Evolutionary conservation across 2,888 invertebrate species (phyloP), one percentile per base, ranked within the genome.

Genomic region (Eumerus sabulonum): DNA sequence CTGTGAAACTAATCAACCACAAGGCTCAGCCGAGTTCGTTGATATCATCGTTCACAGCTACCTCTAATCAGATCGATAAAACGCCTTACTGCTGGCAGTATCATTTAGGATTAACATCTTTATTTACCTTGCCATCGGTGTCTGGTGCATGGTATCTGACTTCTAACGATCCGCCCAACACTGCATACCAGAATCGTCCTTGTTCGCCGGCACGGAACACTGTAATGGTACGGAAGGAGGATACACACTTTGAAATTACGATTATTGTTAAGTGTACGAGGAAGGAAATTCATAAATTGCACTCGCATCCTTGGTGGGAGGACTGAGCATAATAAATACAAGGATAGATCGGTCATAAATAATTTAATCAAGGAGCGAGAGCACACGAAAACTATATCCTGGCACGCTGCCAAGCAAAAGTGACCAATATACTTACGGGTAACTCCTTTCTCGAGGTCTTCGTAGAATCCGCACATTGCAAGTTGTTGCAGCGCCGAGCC

Each of bases 131-230:
- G 81, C 89, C 86, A 81, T 92, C 92, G 83, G 90, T 85, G 82
- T 91, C 91, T 50, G 90, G 87, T 85, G 91, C 91, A 84, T 90
- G 90, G 76, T 93, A 90, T 83, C 92, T 91, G 47, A 94, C 93
- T 87, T 94, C 93, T 79, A 94, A 88, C 16, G 92, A 92, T 27
- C 94, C 94, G 14, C 93, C 92, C 83, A 94, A 89, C 9, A 94
- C 93, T 35, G 93, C 93, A 88, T 94, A 94, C 94, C 94, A 94
- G 88, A 93, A 94, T 83, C 93, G 93, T 57, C 94, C 94, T 82
- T 92, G 92, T 87, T 94, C 94, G 38, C 94, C 94, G 88, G 94
- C 94, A 40, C 94, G 92, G 88, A 93, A 94, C 85, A 94, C 94
- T 94, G 90, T 16, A 70, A 70, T 62, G 56, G 57, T 45, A 16